phyloP scores from a whole-genome alignment of 2,113 vertebrate species.

The Zapus hudsonius region DNA sequence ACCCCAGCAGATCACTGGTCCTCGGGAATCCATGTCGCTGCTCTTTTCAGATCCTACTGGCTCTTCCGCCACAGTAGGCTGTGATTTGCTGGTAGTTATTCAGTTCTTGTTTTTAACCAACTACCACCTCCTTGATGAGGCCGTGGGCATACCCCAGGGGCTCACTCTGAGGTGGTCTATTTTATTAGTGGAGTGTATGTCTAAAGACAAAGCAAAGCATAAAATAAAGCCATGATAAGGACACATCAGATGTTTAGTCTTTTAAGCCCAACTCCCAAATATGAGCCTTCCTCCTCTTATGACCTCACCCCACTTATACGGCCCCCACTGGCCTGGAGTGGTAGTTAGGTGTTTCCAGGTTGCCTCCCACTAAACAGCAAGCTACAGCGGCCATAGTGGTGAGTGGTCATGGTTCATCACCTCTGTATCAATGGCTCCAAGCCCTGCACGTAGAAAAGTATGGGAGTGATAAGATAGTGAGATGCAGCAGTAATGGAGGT shows the following conservation, averaged over 20 bases:
- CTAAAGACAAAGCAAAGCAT: neutral
- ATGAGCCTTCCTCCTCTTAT: neutral
- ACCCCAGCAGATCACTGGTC: neutral
- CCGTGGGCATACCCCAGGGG: neutral
- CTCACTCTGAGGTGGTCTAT: neutral
- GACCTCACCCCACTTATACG: neutral
- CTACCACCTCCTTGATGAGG: neutral
- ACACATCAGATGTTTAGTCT: neutral
- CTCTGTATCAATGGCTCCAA: no score
- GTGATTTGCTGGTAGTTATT: neutral
- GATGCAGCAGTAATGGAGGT: neutral
- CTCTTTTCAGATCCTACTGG: neutral
- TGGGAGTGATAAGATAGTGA: neutral
- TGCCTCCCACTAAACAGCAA: neutral
- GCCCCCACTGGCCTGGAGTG: no score
- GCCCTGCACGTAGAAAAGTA: neutral
- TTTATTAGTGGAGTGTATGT: neutral
- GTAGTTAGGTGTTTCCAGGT: neutral
- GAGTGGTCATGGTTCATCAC: neutral
- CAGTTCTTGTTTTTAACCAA: neutral
- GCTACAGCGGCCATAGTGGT: neutral
- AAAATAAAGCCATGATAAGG: neutral
- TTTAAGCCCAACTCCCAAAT: neutral
- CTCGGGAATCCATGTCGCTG: neutral
- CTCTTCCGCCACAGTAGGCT: neutral